These are phyloP conservation scores for Acrossocheilus fasciatus DNA, from an alignment of 2,797 vertebrate species.

Conservation along the genomic window DNA sequence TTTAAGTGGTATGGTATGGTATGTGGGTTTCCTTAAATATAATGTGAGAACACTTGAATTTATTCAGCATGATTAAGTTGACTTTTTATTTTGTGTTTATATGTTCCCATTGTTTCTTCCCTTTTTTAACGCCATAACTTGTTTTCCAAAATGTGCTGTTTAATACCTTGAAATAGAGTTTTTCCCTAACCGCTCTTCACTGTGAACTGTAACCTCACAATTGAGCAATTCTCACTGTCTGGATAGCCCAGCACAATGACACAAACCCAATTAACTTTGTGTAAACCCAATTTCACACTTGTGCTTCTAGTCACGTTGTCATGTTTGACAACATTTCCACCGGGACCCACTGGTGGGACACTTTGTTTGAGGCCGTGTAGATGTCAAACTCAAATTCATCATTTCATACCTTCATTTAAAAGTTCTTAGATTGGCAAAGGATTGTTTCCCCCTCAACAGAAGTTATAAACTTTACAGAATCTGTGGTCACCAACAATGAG, in stretches of 20 bases:
- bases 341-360: slow-evolving; percentile 48
- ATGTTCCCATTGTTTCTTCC: neutral
- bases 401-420: slow-evolving; percentile 46
- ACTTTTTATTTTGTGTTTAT: neutral
- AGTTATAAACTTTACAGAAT: neutral
- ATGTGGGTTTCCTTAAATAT: neutral
- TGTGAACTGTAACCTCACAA: slow-evolving; percentile 56
- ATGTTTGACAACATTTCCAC: slow-evolving; percentile 62
- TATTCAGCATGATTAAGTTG: neutral
- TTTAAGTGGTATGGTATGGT: neutral
- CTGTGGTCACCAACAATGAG: neutral
- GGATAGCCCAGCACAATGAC: slow-evolving; percentile 59
- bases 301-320: slow-evolving; percentile 56
- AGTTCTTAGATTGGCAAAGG: slow-evolving; percentile 25
- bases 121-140: neutral
- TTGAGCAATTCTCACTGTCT: slow-evolving; percentile 63
- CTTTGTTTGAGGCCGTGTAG: slow-evolving; percentile 38
- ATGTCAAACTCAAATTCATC: slow-evolving; percentile 43
- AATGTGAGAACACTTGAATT: neutral
- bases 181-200: slow-evolving; percentile 42
- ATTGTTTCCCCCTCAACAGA: slow-evolving; percentile 20
- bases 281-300: slow-evolving; percentile 67
- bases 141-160: slow-evolving; percentile 5
- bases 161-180: slow-evolving; percentile 39
- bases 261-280: slow-evolving; percentile 65